phyloP scores from a whole-genome alignment of 2,888 invertebrate species.

The Caenorhabditis sp. region DNA sequence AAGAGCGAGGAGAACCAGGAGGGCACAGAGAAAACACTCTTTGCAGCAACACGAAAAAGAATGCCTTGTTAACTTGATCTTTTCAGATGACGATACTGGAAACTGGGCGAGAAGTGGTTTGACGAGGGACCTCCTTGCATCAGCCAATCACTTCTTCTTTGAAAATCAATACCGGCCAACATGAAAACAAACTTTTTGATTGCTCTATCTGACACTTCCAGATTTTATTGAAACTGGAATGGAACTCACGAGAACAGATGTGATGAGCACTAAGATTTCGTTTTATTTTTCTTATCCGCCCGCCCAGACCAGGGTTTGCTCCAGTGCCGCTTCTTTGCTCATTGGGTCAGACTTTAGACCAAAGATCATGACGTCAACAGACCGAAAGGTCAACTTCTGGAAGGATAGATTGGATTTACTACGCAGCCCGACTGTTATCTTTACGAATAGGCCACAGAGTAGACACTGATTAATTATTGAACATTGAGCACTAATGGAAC shows the following conservation, averaged over 20 bases:
- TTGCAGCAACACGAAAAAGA: conserved; percentile 39
- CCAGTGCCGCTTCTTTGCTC: conserved; percentile 25
- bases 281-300: background rate
- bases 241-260: background rate
- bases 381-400: conserved; percentile 31
- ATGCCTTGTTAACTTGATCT: conserved; percentile 26
- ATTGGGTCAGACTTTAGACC: conserved; percentile 12
- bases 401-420: background rate
- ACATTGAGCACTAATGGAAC: too few relatives aligned
- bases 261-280: conserved; percentile 8
- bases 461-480: too few relatives aligned
- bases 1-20: conserved; percentile 22
- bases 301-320: too few relatives aligned
- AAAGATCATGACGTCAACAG: conserved; percentile 49
- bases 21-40: conserved; percentile 7
- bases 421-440: conserved; percentile 31
- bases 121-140: background rate
- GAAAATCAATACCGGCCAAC: conserved; percentile 7
- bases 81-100: conserved; percentile 12
- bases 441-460: background rate
- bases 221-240: background rate
- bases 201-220: too few relatives aligned
- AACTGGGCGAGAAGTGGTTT: conserved; percentile 5
- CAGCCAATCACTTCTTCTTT: conserved; percentile 1
- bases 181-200: background rate